Conservation (phyloP, 2,797 vertebrate genomes). For the Gallirallus australis region DNA sequence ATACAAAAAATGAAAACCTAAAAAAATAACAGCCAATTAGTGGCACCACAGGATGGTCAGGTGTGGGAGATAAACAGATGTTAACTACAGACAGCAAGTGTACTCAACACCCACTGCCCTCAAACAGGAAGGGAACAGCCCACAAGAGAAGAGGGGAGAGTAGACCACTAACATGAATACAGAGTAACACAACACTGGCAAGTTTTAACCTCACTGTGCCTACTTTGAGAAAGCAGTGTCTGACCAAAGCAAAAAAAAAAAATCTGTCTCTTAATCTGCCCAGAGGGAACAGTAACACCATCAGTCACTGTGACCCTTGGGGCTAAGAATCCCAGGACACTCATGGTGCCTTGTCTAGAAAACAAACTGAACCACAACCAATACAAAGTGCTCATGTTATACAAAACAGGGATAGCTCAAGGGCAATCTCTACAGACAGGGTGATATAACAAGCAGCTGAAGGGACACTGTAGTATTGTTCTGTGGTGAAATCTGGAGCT, state of each 20-base stretch:
- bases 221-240: not conserved
- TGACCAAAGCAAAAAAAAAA: not conserved
- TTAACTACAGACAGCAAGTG: not conserved
- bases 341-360: not conserved
- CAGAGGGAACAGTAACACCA: not conserved
- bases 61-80: not conserved
- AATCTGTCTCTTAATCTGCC: not conserved
- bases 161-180: not conserved
- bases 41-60: not conserved
- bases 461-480: not conserved
- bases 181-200: not conserved
- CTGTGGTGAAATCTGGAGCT: not conserved
- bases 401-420: not conserved
- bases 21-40: constrained; percentile 81
- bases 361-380: not conserved
- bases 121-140: not conserved
- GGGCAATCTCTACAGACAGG: not conserved
- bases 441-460: not conserved
- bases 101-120: not conserved
- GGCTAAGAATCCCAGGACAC: not conserved
- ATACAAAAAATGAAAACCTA: constrained; percentile 85
- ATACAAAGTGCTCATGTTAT: not conserved
- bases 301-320: not conserved
- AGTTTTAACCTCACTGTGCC: not conserved
- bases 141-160: not conserved